Evolutionary conservation across 2,888 invertebrate genomes (phyloP), one percentile per base, ranked within the genome.

Genomic region (Ferrisia virgata): DNA sequence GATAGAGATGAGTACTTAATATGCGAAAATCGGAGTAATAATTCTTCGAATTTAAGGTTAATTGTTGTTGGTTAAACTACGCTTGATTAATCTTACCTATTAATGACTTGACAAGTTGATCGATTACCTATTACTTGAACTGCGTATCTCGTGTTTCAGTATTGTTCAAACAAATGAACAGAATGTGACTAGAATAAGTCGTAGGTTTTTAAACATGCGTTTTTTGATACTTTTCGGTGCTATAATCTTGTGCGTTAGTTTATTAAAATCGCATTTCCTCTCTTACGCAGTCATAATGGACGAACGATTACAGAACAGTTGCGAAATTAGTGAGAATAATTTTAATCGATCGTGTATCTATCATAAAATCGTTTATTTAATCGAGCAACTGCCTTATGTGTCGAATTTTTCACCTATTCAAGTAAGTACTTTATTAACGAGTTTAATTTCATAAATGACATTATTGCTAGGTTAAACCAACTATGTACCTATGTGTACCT

Each of bases 321-420:
- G 82, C 31, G 40, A 69, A 43, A 72, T 82, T n/a, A 72, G 82
- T 18, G 28, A 33, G n/a, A 82, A 82, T 69, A 72, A 82, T 82
- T 82, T 72, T 39, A 82, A 82, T 82, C 82, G 82, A 2, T 72
- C 82, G 64, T 82, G 82, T 40, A 82, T 82, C 31, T 82, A 82
- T 40, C 72, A 82, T 28, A 82, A 82, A 76, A 72, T 82, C 6
- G 82, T 43, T 28, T 82, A 72, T 31, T 69, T 82, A 31, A 39
- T 72, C n/a, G 36, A 72, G 33, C 69, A 82, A 31, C 15, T 82
- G 15, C 82, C 82, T 2, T 43, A 40, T n/a, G 40, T 82, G 13
- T 72, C 72, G 15, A 43, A 72, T 40, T 72, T 39, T 18, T 72
- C 69, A 3, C 39, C 43, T n/a, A 1, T 43, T 25, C 82, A 69